Evolutionary conservation across 2,797 vertebrate genomes (phyloP), one percentile per base, ranked within the genome.

Genomic region (Monodelphis domestica): DNA sequence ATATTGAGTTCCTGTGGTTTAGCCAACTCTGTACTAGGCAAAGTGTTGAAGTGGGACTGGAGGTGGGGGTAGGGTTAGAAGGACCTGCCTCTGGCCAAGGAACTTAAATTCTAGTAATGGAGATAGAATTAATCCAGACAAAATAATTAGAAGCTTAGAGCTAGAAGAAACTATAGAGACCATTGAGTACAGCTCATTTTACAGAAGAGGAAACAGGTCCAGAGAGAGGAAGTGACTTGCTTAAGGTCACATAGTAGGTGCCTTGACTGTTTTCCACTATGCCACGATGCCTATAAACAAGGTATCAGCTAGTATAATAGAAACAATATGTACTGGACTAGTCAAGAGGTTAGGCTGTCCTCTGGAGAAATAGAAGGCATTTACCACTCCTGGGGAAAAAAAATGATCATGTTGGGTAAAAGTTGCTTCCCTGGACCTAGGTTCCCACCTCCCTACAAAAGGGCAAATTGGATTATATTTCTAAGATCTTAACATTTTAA

Each of bases 181-280:
- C 59, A 52, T 9, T 89, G 50, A 88, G 63, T 88, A 57, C 45
- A 45, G 4, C 91, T 88, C 12, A 88, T 91, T 90, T 95, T 96
- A 56, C 24, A 87, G 11, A 89, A 92, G 10, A 92, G 38, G 45
- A 70, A 89, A 92, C 11, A 90, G 33, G 92, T 4, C 59, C 52
- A 89, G 24, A 17, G 50, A 89, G 50, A 38, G 89, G 50, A 29
- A 50, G 6, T 53, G 53, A 90, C 9, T 9, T 89, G 21, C 90
- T 29, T 33, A 54, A 90, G 15, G 11, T 88, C 55, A 33, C 15
- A 78, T 0, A 78, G 63, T 78, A 78, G 63, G 1, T 87, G 87
- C 12, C 56, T 91, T 52, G 24, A 87, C 59, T 93, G 89, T 30
- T 38, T 63, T 63, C 59, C n/a, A 59, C 89, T 54, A 15, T 91